Evolutionary conservation across 2,797 vertebrate species (phyloP), one percentile per base, ranked within the genome.

Genomic region (Clangula hyemalis): DNA sequence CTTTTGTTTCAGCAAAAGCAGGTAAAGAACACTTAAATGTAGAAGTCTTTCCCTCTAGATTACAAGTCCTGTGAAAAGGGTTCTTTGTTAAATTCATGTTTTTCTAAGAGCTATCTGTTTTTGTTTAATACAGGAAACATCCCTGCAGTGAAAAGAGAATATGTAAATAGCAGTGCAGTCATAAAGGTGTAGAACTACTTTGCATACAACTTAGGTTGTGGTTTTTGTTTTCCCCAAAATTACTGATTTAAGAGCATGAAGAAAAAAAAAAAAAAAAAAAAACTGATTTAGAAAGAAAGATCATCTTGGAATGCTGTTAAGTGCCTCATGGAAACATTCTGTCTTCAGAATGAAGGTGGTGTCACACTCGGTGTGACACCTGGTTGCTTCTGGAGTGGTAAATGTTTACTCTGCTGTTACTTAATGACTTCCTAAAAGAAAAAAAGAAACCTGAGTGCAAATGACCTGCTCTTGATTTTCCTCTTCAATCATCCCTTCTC

Each of bases 341-440:
- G n/a, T 34, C 13, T 30, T 75, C 39, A 28, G 54, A 78, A 36
- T 22, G 28, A 45, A 21, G 47, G 4, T 18, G 0, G 0, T 36
- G 9, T 65, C 27, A 4, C 4, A 0, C 7, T 19, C 32, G 1
- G 21, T 6, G 3, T 57, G 56, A 12, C 18, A 7, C 22, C 70
- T 82, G 57, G 34, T 38, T 0, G 64, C 41, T 72, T 54, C 58
- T 30, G 47, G 8, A 49, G 14, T 4, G 47, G 60, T 0, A 0
- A 2, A 0, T 1, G 20, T 32, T 85, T 45, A 38, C 27, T 19
- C 45, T 36, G 34, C 39, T 8, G 0, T 74, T 49, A 11, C 53
- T 34, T 49, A 51, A 8, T 25, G 57, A 8, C 7, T 56, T 62
- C 24, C 9, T 36, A 51, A 16, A 1, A 0, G 66, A 62, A n/a